Evolutionary conservation across 2,888 invertebrate genomes (phyloP), one percentile per base, ranked within the genome.

Genomic region (Lithophane leautieri): DNA sequence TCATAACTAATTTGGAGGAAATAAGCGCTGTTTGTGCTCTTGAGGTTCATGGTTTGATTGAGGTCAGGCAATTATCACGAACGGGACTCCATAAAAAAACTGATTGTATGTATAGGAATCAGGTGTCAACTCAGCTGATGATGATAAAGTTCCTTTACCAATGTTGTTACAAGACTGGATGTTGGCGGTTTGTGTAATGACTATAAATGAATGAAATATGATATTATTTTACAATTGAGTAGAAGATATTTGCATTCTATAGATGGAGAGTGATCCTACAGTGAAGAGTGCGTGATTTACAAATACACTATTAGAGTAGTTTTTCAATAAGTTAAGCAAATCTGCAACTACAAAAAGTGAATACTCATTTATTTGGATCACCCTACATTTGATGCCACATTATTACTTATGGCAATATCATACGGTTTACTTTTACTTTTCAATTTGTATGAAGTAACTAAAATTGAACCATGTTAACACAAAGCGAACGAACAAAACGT

Each of bases 1-100:
- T 34, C 34, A 58, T 65, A 50, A 50, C 9, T 71, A 16, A 70
- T 61, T 61, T 47, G 34, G 12, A 34, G 34, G 1, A 7, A 7
- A 47, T 52, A 54, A 70, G 25, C 14, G 19, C 52, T 19, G 22
- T 40, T 50, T 40, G 34, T 40, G 7, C 25, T 71, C 12, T 73
- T 40, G 16, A 28, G 4, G n/a, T 47, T 19, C 63, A 34, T 16
- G 25, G 34, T 56, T 50, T 2, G 7, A 60, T 72, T 58, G 72
- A 81, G 83, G 78, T 82, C 81, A 81, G 83, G 83, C 70, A 81
- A 82, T 77, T 81, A 81, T 68, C 7, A 19, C n/a, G 61, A 56
- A 22, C 0, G 1, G 56, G 40, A 50, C 16, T 70, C 16, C 16
- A 11, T 25, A n/a, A 25, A 63, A 22, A 65, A 77, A 52, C 50